Conservation (phyloP, 1,140 invertebrate genomes). For the Drosophila subobscura region DNA sequence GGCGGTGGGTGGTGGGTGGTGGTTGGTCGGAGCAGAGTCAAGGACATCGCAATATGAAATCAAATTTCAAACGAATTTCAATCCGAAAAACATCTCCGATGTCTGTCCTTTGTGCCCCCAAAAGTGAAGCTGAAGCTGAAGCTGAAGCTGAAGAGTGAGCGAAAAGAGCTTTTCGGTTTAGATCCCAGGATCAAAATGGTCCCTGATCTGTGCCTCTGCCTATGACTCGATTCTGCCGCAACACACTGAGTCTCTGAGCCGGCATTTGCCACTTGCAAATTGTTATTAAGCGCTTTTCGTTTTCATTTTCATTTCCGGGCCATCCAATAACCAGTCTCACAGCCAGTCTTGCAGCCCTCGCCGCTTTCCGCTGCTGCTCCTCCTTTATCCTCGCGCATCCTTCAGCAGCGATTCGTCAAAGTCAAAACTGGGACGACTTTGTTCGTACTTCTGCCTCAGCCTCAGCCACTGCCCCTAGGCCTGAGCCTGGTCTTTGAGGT, state of each 20-base stretch:
- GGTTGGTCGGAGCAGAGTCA: constrained; percentile 3
- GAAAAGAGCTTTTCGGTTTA: no score
- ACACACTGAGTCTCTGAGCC: not conserved
- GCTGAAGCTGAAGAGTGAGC: not conserved
- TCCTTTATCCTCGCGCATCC: constrained; percentile 8
- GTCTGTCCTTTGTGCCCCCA: not conserved
- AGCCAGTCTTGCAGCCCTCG: not conserved
- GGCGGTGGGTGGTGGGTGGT: not conserved
- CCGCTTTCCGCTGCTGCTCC: not conserved
- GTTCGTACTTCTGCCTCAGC: constrained; percentile 39
- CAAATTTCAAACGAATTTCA: constrained; percentile 47
- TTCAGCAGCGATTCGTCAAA: constrained; percentile 71
- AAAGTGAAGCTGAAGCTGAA: constrained; percentile 16
- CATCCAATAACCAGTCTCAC: constrained; percentile 18
- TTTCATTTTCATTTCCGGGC: constrained; percentile 43
- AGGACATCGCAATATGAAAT: constrained; percentile 13
- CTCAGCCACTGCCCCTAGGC: not conserved
- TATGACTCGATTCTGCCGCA: no score
- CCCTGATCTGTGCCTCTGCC: not conserved
- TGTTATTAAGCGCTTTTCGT: constrained; percentile 76
- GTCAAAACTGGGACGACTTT: constrained; percentile 59
- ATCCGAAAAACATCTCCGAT: not conserved
- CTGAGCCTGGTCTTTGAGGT: not conserved
- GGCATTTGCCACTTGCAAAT: constrained; percentile 47
- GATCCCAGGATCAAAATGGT: no score